These are phyloP conservation scores for Urocolius indicus DNA, from an alignment of 2,113 vertebrate species.

Conservation along the genomic window DNA sequence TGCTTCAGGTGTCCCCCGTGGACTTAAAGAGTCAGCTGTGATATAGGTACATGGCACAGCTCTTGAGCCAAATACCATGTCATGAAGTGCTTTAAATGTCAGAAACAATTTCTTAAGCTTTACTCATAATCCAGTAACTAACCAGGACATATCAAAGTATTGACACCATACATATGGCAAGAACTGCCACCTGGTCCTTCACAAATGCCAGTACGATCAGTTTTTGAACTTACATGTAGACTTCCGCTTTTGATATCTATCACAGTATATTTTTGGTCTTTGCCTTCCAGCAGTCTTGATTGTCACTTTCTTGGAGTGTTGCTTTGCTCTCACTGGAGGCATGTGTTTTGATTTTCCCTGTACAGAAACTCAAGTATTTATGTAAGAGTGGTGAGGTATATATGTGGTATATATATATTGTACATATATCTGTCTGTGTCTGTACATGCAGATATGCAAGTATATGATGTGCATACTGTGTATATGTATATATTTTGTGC, in stretches of 20 bases:
- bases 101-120: background rate
- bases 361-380: background rate
- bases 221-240: background rate
- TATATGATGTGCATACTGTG: background rate
- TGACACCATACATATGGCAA: fast-evolving
- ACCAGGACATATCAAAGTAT: background rate
- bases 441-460: background rate
- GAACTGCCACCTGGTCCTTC: background rate
- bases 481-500: background rate
- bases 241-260: background rate
- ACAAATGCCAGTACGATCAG: background rate
- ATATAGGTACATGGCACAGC: fast-evolving
- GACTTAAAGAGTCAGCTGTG: background rate
- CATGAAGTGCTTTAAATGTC: background rate
- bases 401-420: background rate
- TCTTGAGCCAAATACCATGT: background rate
- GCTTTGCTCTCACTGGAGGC: background rate
- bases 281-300: background rate
- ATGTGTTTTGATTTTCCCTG: background rate
- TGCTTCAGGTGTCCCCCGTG: background rate
- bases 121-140: background rate
- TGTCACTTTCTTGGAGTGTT: background rate
- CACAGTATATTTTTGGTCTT: background rate
- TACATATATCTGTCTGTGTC: background rate
- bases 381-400: background rate